Conservation (phyloP, 2,113 vertebrate species). For the Elephantulus edwardii region DNA sequence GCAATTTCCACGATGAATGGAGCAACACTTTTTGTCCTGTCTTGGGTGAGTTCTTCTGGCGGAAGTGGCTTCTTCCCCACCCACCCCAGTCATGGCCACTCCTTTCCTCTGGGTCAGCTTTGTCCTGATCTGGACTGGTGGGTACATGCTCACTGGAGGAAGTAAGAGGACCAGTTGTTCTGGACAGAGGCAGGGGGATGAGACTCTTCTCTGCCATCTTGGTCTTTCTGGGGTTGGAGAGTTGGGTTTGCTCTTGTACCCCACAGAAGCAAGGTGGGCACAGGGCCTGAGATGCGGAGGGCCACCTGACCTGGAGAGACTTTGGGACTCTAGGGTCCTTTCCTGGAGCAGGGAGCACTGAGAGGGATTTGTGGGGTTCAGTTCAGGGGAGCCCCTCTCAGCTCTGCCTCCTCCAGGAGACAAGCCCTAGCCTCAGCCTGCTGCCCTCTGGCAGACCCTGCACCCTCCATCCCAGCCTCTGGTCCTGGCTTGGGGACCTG, state of each 20-base stretch:
- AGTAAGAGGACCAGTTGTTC: not conserved
- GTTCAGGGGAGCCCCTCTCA: not conserved
- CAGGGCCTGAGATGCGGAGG: not conserved
- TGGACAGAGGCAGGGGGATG: not conserved
- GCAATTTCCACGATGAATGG: not conserved
- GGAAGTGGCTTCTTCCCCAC: not conserved
- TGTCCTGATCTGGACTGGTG: not conserved
- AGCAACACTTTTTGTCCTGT: not conserved
- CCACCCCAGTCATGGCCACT: rapidly evolving
- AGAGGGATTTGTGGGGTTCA: not conserved
- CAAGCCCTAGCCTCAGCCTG: not conserved
- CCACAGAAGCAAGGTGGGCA: not conserved
- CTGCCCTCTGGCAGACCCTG: not conserved
- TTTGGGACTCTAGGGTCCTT: not conserved
- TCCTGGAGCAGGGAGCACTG: not conserved
- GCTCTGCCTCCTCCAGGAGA: not conserved
- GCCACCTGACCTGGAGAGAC: not conserved
- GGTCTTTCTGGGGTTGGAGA: not conserved
- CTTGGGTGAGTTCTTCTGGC: not conserved
- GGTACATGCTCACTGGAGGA: not conserved
- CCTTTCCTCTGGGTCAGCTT: not conserved
- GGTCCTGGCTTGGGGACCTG: not conserved
- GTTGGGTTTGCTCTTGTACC: not conserved
- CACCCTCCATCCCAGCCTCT: not conserved
- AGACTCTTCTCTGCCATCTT: not conserved